These are phyloP conservation scores for Rhabdophis nuchalis DNA, from an alignment of 2,797 vertebrate genomes.

Conservation along the genomic window DNA sequence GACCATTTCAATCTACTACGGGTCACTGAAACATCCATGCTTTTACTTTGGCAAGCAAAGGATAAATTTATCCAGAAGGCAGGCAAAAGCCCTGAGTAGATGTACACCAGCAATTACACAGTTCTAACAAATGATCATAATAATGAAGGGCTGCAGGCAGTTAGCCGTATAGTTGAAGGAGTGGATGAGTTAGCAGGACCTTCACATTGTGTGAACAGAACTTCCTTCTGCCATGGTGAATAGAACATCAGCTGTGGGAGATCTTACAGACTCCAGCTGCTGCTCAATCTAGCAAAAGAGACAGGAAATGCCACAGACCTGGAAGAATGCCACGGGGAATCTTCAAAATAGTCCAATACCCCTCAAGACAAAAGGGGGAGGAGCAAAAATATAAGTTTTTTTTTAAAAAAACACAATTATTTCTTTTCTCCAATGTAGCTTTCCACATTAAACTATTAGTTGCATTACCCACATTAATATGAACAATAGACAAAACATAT, in stretches of 20 bases:
- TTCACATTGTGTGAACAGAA: neutral
- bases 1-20: neutral
- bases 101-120: neutral
- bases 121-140: neutral
- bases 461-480: slow-evolving; percentile 9
- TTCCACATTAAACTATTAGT: slow-evolving; percentile 10
- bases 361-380: neutral
- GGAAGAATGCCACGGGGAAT: neutral
- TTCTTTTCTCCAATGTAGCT: neutral
- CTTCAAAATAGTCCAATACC: neutral
- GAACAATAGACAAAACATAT: neutral
- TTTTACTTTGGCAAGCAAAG: slow-evolving; percentile 12
- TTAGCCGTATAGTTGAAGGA: neutral
- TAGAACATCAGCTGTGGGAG: slow-evolving; percentile 28
- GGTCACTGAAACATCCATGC: neutral
- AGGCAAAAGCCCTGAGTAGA: slow-evolving; percentile 16
- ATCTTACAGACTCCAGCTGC: neutral
- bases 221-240: slow-evolving; percentile 21
- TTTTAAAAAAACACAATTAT: neutral
- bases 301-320: neutral
- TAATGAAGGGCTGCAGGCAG: neutral
- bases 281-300: neutral
- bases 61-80: neutral
- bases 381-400: neutral
- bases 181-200: neutral